Percentiles rank a stretch among this genome's conserved stretches.
These are phyloP conservation scores for Beroe forskalii DNA, from an alignment of 37 sponge, comb jelly and placozoan species.

Conservation along the genomic window DNA sequence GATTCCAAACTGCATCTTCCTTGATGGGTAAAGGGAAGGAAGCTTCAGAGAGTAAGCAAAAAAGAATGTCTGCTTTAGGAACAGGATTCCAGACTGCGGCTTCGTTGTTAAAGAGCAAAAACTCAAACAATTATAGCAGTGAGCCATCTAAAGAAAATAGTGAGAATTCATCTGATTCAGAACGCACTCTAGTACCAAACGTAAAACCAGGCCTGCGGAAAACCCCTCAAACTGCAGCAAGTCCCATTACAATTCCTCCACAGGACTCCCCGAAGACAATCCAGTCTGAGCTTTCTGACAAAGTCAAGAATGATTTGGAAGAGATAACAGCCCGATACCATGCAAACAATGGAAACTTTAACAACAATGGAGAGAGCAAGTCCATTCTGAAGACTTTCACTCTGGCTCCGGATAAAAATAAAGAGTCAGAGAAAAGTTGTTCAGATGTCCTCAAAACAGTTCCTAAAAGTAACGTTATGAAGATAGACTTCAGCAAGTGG, in stretches of 20 bases:
- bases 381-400: not conserved
- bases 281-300: not conserved
- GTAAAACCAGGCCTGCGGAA: not conserved
- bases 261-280: not conserved
- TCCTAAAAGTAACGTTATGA: not conserved
- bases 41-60: not conserved
- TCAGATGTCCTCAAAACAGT: not conserved
- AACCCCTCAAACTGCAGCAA: not conserved
- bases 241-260: too few species aligned
- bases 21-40: not conserved
- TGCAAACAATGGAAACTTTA: not conserved
- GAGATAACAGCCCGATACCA: not conserved
- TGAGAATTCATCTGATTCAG: not conserved
- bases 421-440: not conserved
- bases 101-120: not conserved
- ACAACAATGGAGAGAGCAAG: not conserved
- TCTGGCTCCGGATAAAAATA: not conserved
- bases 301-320: slow-evolving; percentile 2
- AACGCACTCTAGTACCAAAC: not conserved
- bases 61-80: not conserved
- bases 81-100: slow-evolving; percentile 21
- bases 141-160: not conserved
- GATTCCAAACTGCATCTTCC: not conserved
- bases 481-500: slow-evolving; percentile 19
- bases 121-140: not conserved